These are phyloP conservation scores for Eupithecia centaureata DNA, from an alignment of 2,888 invertebrate genomes.

Conservation along the genomic window DNA sequence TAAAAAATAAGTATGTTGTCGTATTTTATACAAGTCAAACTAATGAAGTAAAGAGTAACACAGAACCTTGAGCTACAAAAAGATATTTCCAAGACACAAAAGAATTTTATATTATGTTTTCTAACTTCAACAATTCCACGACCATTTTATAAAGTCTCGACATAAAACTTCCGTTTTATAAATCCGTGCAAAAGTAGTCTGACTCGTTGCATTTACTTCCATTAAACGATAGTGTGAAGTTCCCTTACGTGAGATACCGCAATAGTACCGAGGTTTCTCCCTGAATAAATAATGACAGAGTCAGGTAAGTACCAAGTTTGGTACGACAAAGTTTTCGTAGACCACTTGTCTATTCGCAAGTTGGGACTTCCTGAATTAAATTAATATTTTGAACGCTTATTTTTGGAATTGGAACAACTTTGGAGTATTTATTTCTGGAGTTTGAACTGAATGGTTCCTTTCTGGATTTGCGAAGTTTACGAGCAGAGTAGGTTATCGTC, in stretches of 20 bases:
- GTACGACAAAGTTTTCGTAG: conserved; percentile 43
- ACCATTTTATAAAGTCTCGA: conserved; percentile 15
- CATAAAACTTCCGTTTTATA: conserved; percentile 20
- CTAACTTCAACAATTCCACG: conserved; percentile 11
- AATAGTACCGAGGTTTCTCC: conserved; percentile 59
- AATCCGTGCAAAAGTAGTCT: conserved; percentile 35
- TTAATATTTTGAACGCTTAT: conserved; percentile 28
- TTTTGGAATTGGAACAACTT: conserved; percentile 14
- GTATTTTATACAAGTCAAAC: not conserved
- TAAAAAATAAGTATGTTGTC: too few species aligned
- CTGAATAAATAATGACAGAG: conserved; percentile 65
- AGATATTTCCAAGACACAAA: not conserved
- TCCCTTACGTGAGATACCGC: conserved; percentile 56
- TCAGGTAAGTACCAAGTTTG: conserved; percentile 46
- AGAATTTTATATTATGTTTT: not conserved
- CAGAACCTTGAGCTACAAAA: not conserved
- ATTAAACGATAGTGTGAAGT: conserved; percentile 63
- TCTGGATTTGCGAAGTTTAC: not conserved
- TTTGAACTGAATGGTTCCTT: not conserved
- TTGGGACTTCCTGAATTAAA: conserved; percentile 29
- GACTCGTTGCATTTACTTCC: conserved; percentile 40
- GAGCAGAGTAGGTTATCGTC: not conserved
- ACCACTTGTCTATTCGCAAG: conserved; percentile 39
- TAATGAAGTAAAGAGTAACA: not conserved
- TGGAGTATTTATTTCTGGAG: not conserved